Base-by-base conservation (phyloP, 2,888 invertebrate species). In the Mesorhabditis sp. region DNA sequence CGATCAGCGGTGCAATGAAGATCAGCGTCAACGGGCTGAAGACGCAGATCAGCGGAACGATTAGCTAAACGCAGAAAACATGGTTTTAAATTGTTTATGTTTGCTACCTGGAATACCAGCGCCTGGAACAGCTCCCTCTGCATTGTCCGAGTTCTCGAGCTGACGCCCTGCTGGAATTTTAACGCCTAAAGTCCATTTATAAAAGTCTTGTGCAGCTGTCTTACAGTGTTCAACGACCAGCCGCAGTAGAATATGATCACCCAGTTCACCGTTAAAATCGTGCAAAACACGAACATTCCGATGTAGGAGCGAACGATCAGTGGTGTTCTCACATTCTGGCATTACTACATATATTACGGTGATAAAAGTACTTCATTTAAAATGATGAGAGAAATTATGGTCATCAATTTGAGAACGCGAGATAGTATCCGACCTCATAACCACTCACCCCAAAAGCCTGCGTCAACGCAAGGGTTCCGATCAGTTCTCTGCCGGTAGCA, bases 121-220 rank as follows among this genome's bases (percentile, higher is more conserved):
- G 58, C 58, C n/a, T 50, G 7, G n/a, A 50, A 50, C 7, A 50
- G 58, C 58, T 50, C 58, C n/a, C n/a, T 50, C 58, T 50, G 58
- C 58, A 50, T 50, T 13, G 7, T 50, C n/a, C 58, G 7, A 10
- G 58, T 50, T n/a, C n/a, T 50, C n/a, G 58, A 13, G 58, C 58
- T 50, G 7, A 13, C n/a, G n/a, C 58, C 58, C n/a, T 50, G 10
- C 58, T 50, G 28, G 28, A 28, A 28, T 28, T 28, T 28, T 28
- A 28, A 28, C 28, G 28, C 28, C 28, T 28, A 28, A 28, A 28
- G 1, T 28, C 28, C 28, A 28, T 28, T 28, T 28, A 28, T 28
- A 28, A 28, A 28, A 28, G 28, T 28, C 28, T 28, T 28, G 28
- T 28, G 28, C 28, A 28, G 28, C 28, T 28, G 28, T 28, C 28